Conservation (phyloP, 2,113 vertebrate genomes). For the Acrocephalus arundinaceus region DNA sequence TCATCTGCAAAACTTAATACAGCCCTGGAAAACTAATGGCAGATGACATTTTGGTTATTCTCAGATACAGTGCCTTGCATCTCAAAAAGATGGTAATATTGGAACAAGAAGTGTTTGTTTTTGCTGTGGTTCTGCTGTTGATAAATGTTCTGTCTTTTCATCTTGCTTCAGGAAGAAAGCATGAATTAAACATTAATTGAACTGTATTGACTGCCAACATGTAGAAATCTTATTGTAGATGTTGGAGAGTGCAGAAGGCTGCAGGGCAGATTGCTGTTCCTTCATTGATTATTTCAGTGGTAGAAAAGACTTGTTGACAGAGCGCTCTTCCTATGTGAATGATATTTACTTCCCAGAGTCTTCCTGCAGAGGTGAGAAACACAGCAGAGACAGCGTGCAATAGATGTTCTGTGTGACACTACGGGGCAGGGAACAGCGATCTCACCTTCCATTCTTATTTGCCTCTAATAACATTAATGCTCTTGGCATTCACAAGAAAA, state of each 20-base stretch:
- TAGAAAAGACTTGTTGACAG: slow-evolving; percentile 63
- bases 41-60: slow-evolving; percentile 17
- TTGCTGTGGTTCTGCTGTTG: slow-evolving; percentile 42
- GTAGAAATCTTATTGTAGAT: slow-evolving; percentile 58
- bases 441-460: neutral
- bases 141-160: slow-evolving; percentile 64
- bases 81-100: slow-evolving; percentile 32
- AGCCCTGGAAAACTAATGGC: neutral
- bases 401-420: neutral
- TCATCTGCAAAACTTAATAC: neutral
- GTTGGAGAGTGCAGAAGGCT: slow-evolving; percentile 43
- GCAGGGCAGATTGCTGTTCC: slow-evolving; percentile 41
- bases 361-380: neutral
- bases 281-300: slow-evolving; percentile 58
- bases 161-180: slow-evolving; percentile 63
- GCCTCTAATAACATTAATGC: neutral
- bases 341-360: slow-evolving; percentile 32
- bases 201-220: slow-evolving; percentile 57
- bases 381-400: neutral
- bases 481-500: neutral
- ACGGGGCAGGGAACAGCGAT: neutral
- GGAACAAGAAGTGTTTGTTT: slow-evolving; percentile 61
- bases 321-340: slow-evolving; percentile 29
- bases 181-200: slow-evolving; percentile 76
- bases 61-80: neutral